Percentiles rank a stretch among this genome's conserved stretches.
Evolutionary conservation across 92 coral and sea anemone species (phyloP).

Genomic region (Epizoanthus stellaris): DNA sequence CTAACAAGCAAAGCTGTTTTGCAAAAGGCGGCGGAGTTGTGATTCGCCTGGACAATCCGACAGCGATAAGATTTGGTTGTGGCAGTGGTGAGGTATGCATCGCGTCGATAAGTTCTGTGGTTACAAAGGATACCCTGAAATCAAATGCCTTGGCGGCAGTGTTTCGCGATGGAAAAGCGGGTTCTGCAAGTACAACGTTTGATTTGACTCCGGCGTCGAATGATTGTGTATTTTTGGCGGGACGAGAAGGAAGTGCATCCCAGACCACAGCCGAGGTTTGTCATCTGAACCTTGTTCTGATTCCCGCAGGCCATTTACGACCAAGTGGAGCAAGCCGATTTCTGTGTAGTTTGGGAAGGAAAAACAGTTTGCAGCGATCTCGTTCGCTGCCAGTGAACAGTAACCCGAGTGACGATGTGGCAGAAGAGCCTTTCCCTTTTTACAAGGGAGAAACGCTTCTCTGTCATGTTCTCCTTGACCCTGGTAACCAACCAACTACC

Average conservation of each 20-base stretch:
- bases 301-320: neutral
- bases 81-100: too few species aligned
- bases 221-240: neutral
- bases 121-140: neutral
- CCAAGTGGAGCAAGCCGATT: neutral
- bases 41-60: too few species aligned
- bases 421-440: neutral
- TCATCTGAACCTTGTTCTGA: neutral
- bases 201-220: neutral
- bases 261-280: neutral
- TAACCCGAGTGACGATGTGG: neutral
- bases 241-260: neutral
- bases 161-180: slow-evolving; percentile 4
- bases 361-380: neutral
- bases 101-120: slow-evolving; percentile 2
- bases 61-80: too few species aligned
- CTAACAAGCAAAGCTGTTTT: too few species aligned
- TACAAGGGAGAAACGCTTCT: neutral
- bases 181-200: slow-evolving; percentile 30
- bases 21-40: too few species aligned
- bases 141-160: neutral
- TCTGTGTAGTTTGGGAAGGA: neutral
- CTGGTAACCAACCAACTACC: slow-evolving; percentile 6
- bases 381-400: neutral
- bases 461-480: slow-evolving; percentile 17